These are phyloP conservation scores for Eristalis intricaria DNA, from an alignment of 2,888 invertebrate species.

Conservation along the genomic window DNA sequence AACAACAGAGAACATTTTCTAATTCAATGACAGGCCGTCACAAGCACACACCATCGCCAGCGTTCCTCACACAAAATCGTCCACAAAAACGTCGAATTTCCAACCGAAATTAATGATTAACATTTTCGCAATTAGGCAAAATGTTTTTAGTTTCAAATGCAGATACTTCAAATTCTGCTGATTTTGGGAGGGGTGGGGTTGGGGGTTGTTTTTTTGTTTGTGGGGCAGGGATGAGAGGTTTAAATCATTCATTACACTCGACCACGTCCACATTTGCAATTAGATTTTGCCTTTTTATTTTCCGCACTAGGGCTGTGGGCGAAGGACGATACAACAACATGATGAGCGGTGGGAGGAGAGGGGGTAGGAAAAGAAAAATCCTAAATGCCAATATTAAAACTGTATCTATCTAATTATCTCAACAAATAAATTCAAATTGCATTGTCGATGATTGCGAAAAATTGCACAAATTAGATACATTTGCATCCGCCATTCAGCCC, in stretches of 20 bases:
- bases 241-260: neutral
- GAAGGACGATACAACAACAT: neutral
- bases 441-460: conserved; percentile 65
- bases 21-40: conserved; percentile 49
- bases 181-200: neutral
- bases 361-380: conserved; percentile 2
- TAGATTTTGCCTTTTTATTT: neutral
- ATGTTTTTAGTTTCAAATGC: neutral
- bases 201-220: neutral
- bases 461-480: conserved; percentile 58
- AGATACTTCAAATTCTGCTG: neutral
- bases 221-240: neutral
- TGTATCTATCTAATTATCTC: conserved; percentile 47
- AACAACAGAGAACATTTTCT: conserved; percentile 25
- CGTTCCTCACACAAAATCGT: conserved; percentile 9
- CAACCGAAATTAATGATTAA: conserved; percentile 64
- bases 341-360: neutral
- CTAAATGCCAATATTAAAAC: conserved; percentile 18
- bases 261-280: neutral
- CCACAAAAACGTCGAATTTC: conserved; percentile 53
- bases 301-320: neutral
- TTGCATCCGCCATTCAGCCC: neutral
- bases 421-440: conserved; percentile 66
- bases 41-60: neutral
- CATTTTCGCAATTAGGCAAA: conserved; percentile 61